Evolutionary conservation across 2,888 invertebrate genomes (phyloP).

Genomic region (Pammene fasciana): DNA sequence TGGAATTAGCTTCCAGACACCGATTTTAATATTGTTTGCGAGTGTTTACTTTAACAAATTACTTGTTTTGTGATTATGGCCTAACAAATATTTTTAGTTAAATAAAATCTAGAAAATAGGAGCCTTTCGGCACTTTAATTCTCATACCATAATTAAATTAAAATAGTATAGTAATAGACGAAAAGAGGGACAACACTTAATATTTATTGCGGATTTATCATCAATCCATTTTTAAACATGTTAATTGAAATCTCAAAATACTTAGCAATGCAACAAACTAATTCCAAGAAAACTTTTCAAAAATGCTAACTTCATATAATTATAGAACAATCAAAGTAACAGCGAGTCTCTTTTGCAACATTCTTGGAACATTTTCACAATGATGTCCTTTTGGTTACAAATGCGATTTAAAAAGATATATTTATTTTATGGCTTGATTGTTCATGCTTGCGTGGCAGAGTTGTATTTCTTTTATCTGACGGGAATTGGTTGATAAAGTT

Average conservation of each 20-base stretch:
- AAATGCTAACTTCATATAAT: not conserved
- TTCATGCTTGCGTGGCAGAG: not conserved
- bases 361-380: conserved; percentile 1
- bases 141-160: too few species aligned
- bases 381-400: not conserved
- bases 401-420: not conserved
- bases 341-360: not conserved
- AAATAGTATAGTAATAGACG: too few species aligned
- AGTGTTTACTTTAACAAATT: too few species aligned
- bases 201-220: too few species aligned
- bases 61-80: too few species aligned
- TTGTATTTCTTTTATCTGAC: conserved; percentile 17
- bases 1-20: too few species aligned
- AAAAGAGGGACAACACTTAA: too few species aligned
- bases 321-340: not conserved
- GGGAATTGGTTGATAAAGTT: conserved; percentile 10
- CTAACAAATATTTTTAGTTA: too few species aligned
- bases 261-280: not conserved
- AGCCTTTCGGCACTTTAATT: too few species aligned
- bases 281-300: not conserved
- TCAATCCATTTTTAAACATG: too few species aligned
- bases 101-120: too few species aligned
- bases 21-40: too few species aligned
- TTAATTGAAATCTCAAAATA: not conserved
- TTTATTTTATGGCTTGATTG: not conserved